Evolutionary conservation across 1,140 invertebrate genomes (phyloP).

Genomic region (Anthonomus grandis): DNA sequence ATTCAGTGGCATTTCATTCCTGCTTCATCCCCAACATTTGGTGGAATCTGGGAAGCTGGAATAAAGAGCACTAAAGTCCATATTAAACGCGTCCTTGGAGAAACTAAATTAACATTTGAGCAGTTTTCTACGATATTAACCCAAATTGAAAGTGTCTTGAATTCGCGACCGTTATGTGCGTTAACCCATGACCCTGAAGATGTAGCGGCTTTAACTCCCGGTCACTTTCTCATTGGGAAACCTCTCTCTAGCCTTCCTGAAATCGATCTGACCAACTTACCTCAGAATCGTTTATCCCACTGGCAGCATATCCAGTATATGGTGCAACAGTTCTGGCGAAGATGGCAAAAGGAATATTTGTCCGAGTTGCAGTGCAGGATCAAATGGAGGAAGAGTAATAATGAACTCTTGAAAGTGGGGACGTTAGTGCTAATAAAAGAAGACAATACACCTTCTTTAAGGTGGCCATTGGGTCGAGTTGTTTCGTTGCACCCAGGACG

Average conservation of each 20-base stretch:
- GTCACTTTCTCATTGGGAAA: no score
- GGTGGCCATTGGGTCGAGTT: constrained; percentile 36
- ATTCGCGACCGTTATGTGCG: constrained; percentile 12
- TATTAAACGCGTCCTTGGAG: constrained; percentile 8
- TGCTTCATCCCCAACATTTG: constrained; percentile 5
- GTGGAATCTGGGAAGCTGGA: constrained; percentile 21
- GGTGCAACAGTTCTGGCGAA: constrained; percentile 11
- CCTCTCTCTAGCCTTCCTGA: constrained; percentile 14
- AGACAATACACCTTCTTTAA: constrained; percentile 26
- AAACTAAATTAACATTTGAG: constrained; percentile 13
- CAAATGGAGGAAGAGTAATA: constrained; percentile 12
- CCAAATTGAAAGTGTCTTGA: constrained; percentile 17
- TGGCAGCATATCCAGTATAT: constrained; percentile 12
- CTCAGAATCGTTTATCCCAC: constrained; percentile 7
- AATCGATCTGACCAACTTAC: constrained; percentile 3
- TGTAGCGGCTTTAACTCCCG: constrained; percentile 9
- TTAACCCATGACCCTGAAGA: neutral
- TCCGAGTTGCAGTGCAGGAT: constrained; percentile 19
- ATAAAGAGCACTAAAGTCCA: constrained; percentile 20
- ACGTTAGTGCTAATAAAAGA: constrained; percentile 41
- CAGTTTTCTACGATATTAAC: constrained; percentile 10
- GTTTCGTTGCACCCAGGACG: constrained; percentile 34
- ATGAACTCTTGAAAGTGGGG: constrained; percentile 30
- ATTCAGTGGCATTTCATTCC: constrained; percentile 15
- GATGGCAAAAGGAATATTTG: constrained; percentile 40